These are phyloP conservation scores for Auanema freiburgensis DNA, from an alignment of 2,888 invertebrate species.

Conservation along the genomic window DNA sequence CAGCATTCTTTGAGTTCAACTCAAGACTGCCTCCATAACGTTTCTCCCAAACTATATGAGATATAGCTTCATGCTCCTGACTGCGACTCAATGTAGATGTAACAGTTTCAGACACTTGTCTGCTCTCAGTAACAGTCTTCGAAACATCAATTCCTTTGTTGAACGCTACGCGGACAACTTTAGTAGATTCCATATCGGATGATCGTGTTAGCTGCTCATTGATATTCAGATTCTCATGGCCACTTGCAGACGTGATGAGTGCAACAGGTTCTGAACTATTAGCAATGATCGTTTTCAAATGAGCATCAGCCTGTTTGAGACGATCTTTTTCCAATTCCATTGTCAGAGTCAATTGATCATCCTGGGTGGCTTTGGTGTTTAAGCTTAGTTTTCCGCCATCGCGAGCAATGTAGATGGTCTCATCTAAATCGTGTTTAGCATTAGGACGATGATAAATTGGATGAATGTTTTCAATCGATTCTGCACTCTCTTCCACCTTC, in stretches of 20 bases:
- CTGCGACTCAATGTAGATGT: slow-evolving; percentile 27
- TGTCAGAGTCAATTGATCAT: slow-evolving; percentile 20
- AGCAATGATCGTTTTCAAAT: slow-evolving; percentile 36
- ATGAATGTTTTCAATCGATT: slow-evolving; percentile 42
- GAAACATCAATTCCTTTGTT: slow-evolving; percentile 38
- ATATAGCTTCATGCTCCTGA: slow-evolving; percentile 20
- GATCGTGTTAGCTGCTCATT: slow-evolving; percentile 29
- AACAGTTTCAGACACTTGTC: slow-evolving; percentile 27
- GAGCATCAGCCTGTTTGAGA: slow-evolving; percentile 26
- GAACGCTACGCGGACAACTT: slow-evolving; percentile 21
- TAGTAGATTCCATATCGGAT: slow-evolving; percentile 30
- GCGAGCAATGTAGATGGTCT: slow-evolving; percentile 33
- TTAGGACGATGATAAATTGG: slow-evolving; percentile 41
- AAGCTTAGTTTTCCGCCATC: slow-evolving; percentile 42
- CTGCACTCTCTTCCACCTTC: slow-evolving; percentile 42
- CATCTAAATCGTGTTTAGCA: slow-evolving; percentile 44
- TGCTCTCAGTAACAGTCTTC: slow-evolving; percentile 29
- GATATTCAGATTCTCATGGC: slow-evolving; percentile 31
- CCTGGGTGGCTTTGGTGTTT: slow-evolving; percentile 39
- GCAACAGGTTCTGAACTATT: slow-evolving; percentile 31
- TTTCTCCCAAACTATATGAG: slow-evolving; percentile 16
- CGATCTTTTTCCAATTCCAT: slow-evolving; percentile 29
- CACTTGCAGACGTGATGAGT: slow-evolving; percentile 41
- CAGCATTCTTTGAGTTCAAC: slow-evolving; percentile 31
- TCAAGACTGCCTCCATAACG: slow-evolving; percentile 33